Conservation (phyloP, 2,797 vertebrate genomes). For the Carapus acus region DNA sequence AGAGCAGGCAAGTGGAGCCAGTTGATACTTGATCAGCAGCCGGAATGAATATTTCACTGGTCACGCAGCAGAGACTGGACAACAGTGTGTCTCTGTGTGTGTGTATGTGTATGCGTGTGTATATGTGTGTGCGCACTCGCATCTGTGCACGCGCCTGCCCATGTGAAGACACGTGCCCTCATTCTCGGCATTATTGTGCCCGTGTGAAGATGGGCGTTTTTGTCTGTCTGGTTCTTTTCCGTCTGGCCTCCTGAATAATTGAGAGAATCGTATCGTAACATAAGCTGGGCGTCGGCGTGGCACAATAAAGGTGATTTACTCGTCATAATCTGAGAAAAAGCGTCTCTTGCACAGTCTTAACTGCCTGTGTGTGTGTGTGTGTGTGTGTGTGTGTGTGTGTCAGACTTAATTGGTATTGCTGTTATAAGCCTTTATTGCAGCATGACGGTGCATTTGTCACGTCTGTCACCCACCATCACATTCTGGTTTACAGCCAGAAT, state of each 20-base stretch:
- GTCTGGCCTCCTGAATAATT: conserved; percentile 56
- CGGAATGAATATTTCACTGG: conserved; percentile 69
- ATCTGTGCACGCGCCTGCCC: not conserved
- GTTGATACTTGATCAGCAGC: conserved; percentile 61
- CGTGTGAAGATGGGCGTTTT: conserved; percentile 1
- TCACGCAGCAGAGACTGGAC: conserved; percentile 37
- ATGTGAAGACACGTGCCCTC: not conserved
- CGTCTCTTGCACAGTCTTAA: too few species aligned
- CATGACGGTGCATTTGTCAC: too few species aligned
- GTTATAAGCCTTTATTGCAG: too few species aligned
- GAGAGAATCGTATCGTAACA: conserved; percentile 30
- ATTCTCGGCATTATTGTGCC: not conserved
- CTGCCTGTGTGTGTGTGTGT: too few species aligned
- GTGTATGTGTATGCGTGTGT: conserved; percentile 6
- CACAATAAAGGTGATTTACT: conserved; percentile 20
- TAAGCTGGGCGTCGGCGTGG: conserved; percentile 30
- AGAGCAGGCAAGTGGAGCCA: conserved; percentile 22
- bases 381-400: too few species aligned
- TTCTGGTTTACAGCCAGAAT: too few species aligned
- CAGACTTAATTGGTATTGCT: too few species aligned
- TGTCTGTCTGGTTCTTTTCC: conserved; percentile 17
- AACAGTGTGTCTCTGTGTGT: conserved; percentile 15
- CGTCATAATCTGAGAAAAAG: not conserved
- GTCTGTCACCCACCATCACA: too few species aligned
- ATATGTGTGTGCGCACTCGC: not conserved